Evolutionary conservation across 2,113 vertebrate genomes (phyloP).

Genomic region (Takifugu flavidus): DNA sequence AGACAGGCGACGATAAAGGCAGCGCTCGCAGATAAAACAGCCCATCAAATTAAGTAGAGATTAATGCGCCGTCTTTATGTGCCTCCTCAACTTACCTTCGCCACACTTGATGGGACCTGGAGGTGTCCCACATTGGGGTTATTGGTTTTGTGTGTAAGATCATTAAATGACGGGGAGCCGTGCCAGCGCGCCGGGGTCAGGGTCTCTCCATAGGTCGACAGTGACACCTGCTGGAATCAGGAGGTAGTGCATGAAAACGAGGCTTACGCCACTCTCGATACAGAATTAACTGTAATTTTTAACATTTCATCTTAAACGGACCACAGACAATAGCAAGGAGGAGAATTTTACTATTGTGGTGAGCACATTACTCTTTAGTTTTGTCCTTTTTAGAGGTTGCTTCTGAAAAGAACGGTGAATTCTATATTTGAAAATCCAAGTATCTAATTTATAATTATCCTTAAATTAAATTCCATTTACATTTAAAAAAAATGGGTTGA

Average conservation of each 20-base stretch:
- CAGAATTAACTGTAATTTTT: no score
- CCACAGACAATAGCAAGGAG: no score
- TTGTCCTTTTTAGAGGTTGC: no score
- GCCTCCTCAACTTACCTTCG: not conserved
- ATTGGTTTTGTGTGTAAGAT: constrained; percentile 52
- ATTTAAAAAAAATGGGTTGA: not conserved
- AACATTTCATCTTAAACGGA: no score
- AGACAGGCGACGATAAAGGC: constrained; percentile 34
- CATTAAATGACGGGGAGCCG: constrained; percentile 32
- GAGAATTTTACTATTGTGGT: no score
- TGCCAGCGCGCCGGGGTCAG: not conserved
- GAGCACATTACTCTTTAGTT: no score
- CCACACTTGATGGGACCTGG: constrained; percentile 1
- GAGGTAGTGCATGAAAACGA: not conserved
- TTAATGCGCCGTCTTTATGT: constrained; percentile 23
- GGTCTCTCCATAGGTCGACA: constrained; percentile 9
- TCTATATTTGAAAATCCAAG: not conserved
- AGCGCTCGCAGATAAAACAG: constrained; percentile 20
- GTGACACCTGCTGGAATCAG: constrained; percentile 33
- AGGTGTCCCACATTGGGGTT: constrained; percentile 18
- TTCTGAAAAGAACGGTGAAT: not conserved
- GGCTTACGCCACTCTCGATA: no score
- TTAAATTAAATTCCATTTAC: no score
- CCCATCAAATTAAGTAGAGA: constrained; percentile 35
- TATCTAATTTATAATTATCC: not conserved